Base-by-base conservation (phyloP, 2,888 invertebrate species). In the Morpho deidamia region DNA sequence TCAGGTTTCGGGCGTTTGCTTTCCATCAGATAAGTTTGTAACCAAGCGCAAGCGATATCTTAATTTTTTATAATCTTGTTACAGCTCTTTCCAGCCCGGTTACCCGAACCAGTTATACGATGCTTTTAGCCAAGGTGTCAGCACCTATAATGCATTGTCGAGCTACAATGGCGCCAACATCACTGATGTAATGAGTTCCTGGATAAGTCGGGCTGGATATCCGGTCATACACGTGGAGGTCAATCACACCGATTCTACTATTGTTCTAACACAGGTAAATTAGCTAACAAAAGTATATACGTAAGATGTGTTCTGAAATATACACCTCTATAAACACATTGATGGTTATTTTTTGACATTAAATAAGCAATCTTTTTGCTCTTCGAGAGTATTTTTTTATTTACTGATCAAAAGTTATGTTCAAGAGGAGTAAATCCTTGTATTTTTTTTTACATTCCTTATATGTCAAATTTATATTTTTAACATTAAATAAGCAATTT, bases 91-190 rank as follows among this genome's bases (percentile, higher is more conserved):
- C 12, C 55, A 67, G 37, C 84, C 85, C 7, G 91, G 91, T 0
- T 78, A 75, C 11, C 92, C 93, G 0, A 66, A 78, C 0, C 67
- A 83, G 23, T 70, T 94, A 12, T 91, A 92, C 58, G 59, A 70
- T 1, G 79, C 83, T 8, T 77, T 92, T 0, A 71, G 83, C 40
- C 60, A 70, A 46, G 85, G 81, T 8, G 85, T 84, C 35, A 68
- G 70, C 1, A 44, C 55, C 2, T 68, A 63, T 0, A 63, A 60
- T n/a, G 62, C 90, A 0, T 55, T 89, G 8, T 66, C 69, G 0
- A 59, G 68, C 0, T 88, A 83, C 54, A 69, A 74, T 11, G 70
- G 69, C 38, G 63, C 65, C 1, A 70, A 64, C 2, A 65, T 87
- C 0, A 64, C 69, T 11, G 70, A 68, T 8, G 64, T 88, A 1